Percentiles rank a stretch among this genome's conserved stretches.
Evolutionary conservation across 2,888 invertebrate species (phyloP).

Genomic region (Acrobasis consociella): DNA sequence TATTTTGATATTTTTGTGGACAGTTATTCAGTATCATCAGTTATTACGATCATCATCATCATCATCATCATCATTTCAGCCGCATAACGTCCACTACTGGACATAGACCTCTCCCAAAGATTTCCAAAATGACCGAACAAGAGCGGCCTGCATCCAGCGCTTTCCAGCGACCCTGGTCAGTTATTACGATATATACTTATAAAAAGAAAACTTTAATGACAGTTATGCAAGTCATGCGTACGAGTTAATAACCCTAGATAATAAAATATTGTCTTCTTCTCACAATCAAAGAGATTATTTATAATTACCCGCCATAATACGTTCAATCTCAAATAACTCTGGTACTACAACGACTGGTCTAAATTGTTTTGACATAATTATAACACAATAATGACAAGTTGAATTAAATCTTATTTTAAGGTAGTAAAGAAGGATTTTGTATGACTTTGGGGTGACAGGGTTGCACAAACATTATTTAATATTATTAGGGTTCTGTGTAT

Average conservation of each 20-base stretch:
- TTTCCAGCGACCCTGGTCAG: too few relatives aligned
- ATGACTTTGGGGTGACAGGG: background rate
- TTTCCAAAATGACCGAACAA: too few relatives aligned
- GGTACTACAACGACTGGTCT: background rate
- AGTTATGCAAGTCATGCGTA: background rate
- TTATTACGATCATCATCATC: too few relatives aligned
- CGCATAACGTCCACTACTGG: too few relatives aligned
- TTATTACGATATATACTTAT: too few relatives aligned
- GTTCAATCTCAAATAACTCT: conserved; percentile 20
- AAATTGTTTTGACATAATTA: conserved; percentile 21
- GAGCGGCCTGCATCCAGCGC: too few relatives aligned
- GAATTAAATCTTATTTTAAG: background rate
- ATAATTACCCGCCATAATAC: conserved; percentile 10
- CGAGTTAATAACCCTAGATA: background rate
- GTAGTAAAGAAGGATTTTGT: conserved; percentile 4
- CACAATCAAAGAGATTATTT: conserved; percentile 12
- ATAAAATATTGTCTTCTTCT: conserved; percentile 10
- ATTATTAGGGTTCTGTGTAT: conserved; percentile 48
- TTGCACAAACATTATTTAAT: conserved; percentile 32
- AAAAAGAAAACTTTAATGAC: background rate
- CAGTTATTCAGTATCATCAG: too few relatives aligned
- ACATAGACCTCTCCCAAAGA: too few relatives aligned
- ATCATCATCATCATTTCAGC: too few relatives aligned
- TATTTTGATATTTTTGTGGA: too few relatives aligned
- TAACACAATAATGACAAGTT: background rate